phyloP scores from a whole-genome alignment of 2,888 invertebrate genomes.

The Thymelicus sylvestris region DNA sequence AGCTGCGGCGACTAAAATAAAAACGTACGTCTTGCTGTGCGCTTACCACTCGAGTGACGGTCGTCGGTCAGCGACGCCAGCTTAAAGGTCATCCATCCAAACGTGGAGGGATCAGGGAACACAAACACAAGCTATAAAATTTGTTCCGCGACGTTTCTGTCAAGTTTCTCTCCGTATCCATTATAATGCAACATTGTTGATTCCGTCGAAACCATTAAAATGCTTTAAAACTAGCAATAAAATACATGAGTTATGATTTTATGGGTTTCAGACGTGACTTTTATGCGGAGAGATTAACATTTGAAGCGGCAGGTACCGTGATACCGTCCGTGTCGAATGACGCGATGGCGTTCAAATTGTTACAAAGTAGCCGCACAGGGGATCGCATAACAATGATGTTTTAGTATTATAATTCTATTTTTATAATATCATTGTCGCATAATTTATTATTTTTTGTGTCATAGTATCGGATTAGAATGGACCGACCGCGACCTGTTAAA shows the following conservation, averaged over 20 bases:
- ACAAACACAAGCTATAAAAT: neutral
- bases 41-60: too few species aligned
- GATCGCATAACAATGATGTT: too few species aligned
- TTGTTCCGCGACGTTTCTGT: neutral
- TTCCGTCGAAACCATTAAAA: neutral
- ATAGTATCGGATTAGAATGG: too few species aligned
- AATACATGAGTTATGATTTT: constrained; percentile 9
- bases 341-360: neutral
- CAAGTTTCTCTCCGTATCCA: neutral
- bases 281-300: neutral
- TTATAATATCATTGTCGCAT: too few species aligned
- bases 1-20: too few species aligned
- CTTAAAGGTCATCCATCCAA: too few species aligned
- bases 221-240: constrained; percentile 4
- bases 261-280: constrained; percentile 4
- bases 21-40: too few species aligned
- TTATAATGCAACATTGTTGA: neutral
- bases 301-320: neutral
- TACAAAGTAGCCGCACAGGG: neutral
- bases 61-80: too few species aligned
- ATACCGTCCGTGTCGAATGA: neutral
- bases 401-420: too few species aligned
- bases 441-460: neutral
- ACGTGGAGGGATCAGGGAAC: neutral
- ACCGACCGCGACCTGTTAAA: too few species aligned